Percentiles rank a stretch among this genome's conserved stretches.
Evolutionary conservation across 2,113 vertebrate genomes (phyloP).

Genomic region (Lamprotornis superbus): DNA sequence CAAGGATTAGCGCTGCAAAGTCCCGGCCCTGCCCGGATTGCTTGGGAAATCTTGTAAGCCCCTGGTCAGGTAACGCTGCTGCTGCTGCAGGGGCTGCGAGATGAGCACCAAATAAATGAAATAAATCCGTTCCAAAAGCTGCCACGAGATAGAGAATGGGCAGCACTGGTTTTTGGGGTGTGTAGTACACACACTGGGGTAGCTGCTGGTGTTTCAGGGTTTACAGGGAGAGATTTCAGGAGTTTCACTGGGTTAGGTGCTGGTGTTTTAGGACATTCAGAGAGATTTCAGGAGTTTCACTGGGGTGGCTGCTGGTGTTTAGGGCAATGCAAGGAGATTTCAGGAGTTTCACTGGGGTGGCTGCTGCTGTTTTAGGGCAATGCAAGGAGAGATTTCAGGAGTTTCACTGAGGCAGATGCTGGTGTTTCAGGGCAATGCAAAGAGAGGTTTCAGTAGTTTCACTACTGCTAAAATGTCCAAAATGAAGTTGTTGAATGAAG

Average conservation of each 20-base stretch:
- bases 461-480: background rate
- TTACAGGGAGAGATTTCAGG: background rate
- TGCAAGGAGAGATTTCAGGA: background rate
- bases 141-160: background rate
- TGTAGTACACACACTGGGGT: background rate
- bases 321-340: background rate
- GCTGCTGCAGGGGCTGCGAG: background rate
- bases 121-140: background rate
- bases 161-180: background rate
- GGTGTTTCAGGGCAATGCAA: background rate
- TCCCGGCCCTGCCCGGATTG: background rate
- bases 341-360: background rate
- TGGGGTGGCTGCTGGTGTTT: background rate
- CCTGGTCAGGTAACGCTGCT: background rate
- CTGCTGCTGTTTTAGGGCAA: background rate
- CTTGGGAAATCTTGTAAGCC: constrained; percentile 18
- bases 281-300: background rate
- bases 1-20: constrained; percentile 21
- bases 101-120: background rate
- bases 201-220: background rate
- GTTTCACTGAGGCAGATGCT: background rate
- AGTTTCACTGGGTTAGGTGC: background rate
- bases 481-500: background rate
- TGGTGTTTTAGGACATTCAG: background rate
- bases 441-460: background rate